A percentile compares a stretch with the other conserved stretches of the same genome.
Evolutionary conservation across 2,888 invertebrate species (phyloP).

Genomic region (Spodoptera exigua): DNA sequence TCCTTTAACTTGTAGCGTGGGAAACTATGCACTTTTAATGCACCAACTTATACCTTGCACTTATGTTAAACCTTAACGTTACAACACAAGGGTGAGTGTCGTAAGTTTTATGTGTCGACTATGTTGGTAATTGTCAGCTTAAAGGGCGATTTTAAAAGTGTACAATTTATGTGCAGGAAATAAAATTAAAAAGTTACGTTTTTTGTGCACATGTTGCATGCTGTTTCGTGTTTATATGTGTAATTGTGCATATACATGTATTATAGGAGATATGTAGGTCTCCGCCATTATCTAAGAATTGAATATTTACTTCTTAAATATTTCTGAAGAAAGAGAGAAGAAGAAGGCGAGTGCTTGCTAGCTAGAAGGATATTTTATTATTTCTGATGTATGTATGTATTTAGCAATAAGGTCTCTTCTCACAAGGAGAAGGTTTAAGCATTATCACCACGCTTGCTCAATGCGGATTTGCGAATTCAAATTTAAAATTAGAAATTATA

Average conservation of each 20-base stretch:
- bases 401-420: too few species aligned
- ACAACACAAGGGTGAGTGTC: not conserved
- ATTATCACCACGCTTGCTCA: too few species aligned
- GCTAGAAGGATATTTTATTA: too few species aligned
- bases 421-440: too few species aligned
- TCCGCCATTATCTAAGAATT: too few species aligned
- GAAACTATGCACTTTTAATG: conserved; percentile 9
- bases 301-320: too few species aligned
- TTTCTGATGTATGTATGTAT: too few species aligned
- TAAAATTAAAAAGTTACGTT: conserved; percentile 29
- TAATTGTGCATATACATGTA: not conserved
- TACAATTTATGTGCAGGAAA: conserved; percentile 32
- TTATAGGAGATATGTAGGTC: conserved; percentile 19
- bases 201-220: conserved; percentile 27
- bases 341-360: too few species aligned
- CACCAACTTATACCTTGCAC: conserved; percentile 1
- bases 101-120: not conserved
- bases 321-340: too few species aligned
- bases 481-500: too few species aligned
- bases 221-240: not conserved
- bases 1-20: conserved; percentile 21
- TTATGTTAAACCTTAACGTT: accelerated
- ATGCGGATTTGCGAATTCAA: too few species aligned
- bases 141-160: conserved; percentile 17
- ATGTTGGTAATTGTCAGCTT: conserved; percentile 5